Percentiles rank a stretch among this genome's conserved stretches.
Evolutionary conservation across 2,797 vertebrate genomes (phyloP).

Genomic region (Pseudochirops cupreus): DNA sequence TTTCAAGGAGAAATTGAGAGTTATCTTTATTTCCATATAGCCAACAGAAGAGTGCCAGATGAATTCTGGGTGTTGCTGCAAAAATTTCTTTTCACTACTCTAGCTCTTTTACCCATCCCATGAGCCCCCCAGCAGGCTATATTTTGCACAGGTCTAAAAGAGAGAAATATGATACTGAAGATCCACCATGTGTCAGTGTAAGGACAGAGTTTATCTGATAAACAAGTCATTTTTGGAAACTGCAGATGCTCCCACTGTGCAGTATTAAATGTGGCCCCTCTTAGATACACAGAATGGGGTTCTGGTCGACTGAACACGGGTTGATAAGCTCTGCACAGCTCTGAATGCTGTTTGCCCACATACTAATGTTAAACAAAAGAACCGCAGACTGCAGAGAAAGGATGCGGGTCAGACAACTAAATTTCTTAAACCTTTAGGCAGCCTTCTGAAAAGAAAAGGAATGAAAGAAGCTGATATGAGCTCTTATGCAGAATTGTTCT

Average conservation of each 20-base stretch:
- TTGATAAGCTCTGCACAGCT: slow-evolving; percentile 89
- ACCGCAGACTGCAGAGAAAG: slow-evolving; percentile 88
- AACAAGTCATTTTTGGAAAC: slow-evolving; percentile 89
- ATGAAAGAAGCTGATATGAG: slow-evolving; percentile 88
- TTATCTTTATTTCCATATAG: slow-evolving; percentile 24
- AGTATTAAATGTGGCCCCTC: slow-evolving; percentile 87
- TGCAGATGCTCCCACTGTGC: slow-evolving; percentile 88
- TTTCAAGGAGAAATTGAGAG: slow-evolving; percentile 69
- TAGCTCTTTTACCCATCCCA: slow-evolving; percentile 48
- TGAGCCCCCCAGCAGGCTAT: slow-evolving; percentile 59
- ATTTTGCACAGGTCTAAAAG: slow-evolving; percentile 81
- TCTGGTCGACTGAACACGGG: slow-evolving; percentile 87
- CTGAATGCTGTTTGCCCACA: slow-evolving; percentile 90
- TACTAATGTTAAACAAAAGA: slow-evolving; percentile 92
- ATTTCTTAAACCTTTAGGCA: slow-evolving; percentile 91
- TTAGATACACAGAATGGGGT: slow-evolving; percentile 88
- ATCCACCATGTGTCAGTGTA: slow-evolving; percentile 85
- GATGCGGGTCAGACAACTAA: slow-evolving; percentile 88
- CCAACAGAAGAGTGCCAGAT: neutral
- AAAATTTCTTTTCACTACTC: slow-evolving; percentile 68
- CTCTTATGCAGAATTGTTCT: slow-evolving; percentile 89
- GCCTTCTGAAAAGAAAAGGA: slow-evolving; percentile 88
- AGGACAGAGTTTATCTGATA: slow-evolving; percentile 89
- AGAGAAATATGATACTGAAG: slow-evolving; percentile 83
- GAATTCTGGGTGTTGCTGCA: slow-evolving; percentile 48